These are phyloP conservation scores for Bilobella aurantiaca DNA, from an alignment of 1,140 invertebrate species.

Conservation along the genomic window DNA sequence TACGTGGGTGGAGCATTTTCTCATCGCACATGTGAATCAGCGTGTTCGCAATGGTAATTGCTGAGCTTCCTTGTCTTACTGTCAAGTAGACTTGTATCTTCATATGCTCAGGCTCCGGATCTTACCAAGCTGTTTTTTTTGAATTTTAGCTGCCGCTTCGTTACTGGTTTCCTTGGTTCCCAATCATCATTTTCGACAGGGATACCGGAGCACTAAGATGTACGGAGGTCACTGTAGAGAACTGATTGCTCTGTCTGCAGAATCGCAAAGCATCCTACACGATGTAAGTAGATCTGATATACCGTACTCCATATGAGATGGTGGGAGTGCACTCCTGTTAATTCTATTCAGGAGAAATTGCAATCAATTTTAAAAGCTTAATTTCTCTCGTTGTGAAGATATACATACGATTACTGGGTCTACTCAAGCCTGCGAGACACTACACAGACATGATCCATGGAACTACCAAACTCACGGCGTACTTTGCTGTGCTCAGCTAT, in stretches of 20 bases:
- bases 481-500: constrained; percentile 82
- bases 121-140: too few relatives aligned
- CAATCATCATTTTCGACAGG: constrained; percentile 73
- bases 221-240: constrained; percentile 37
- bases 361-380: not conserved
- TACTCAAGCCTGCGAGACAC: constrained; percentile 67
- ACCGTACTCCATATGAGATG: not conserved
- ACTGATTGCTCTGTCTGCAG: constrained; percentile 45
- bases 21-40: too few relatives aligned
- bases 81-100: too few relatives aligned
- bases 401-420: constrained; percentile 35
- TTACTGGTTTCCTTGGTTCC: constrained; percentile 78
- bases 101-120: too few relatives aligned
- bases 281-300: constrained; percentile 47
- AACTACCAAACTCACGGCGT: constrained; percentile 79
- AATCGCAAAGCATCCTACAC: constrained; percentile 68
- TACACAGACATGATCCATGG: constrained; percentile 76
- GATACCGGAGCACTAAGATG: constrained; percentile 54
- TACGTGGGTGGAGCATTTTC: constrained; percentile 77
- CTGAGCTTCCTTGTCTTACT: too few relatives aligned
- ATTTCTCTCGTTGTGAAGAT: constrained; percentile 18
- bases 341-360: too few relatives aligned
- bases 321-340: too few relatives aligned
- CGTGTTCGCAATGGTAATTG: too few relatives aligned
- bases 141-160: constrained; percentile 61